Base-by-base conservation (phyloP, 1,140 invertebrate genomes). In the Philotrypesis tridentata region DNA sequence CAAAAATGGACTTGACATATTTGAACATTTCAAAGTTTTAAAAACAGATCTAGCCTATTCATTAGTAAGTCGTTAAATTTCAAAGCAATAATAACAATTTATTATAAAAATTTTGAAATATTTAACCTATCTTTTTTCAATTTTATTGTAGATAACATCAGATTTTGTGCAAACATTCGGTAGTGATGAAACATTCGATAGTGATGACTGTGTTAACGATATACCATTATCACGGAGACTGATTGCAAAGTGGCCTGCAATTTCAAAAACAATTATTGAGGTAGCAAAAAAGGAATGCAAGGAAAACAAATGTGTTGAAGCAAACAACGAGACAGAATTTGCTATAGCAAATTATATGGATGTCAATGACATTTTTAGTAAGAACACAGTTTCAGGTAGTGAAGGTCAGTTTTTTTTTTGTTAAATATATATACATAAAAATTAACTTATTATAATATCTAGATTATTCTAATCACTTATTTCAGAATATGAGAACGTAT, bases 401-500 rank as follows among this genome's bases (percentile, higher is more conserved):
- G 21, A 68, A 29, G 65, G 65, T 68, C 29, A 29, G 23, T 68
- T 68, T 68, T 29, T 29, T 68, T 31, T 8, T 68, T 29, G 4
- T 27, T 27, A 8, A 7, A 29, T 27, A 68, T 31, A 27, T 27
- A 27, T 8, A 68, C 65, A 25, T n/a, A 68, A 29, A 29, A 68
- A n/a, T n/a, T n/a, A n/a, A n/a, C n/a, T 68, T 29, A 29, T 68
- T 29, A 6, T 5, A 68, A 68, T 31, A 29, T 11, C 11, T 29
- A 29, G 5, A 25, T 27, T 68, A 29, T 68, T 29, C 29, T 68
- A 6, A 29, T 68, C 21, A 61, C 9, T 27, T 68, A 31, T 31
- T 68, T 68, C 29, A 68, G 25, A 68, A 27, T 68, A 68, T 31
- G 9, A 27, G 27, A 68, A 68, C 27, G 60, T 68, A 68, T 68